These are phyloP conservation scores for Hirtodrosophila histrioides DNA, from an alignment of 2,888 invertebrate species.

Conservation along the genomic window DNA sequence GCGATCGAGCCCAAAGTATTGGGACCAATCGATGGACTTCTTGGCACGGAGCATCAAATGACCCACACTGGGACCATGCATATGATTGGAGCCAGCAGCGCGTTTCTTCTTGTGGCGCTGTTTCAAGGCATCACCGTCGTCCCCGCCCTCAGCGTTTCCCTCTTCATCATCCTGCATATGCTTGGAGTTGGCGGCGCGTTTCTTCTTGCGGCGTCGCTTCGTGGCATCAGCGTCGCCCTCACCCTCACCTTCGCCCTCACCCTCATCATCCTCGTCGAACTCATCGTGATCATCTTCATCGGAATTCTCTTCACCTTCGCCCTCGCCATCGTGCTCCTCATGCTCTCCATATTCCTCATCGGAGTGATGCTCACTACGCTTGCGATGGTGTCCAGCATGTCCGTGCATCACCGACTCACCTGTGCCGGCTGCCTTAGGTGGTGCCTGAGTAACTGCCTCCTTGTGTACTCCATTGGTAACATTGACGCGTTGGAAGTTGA, in stretches of 20 bases:
- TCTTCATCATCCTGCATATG: slow-evolving; percentile 34
- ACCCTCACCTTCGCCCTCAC: slow-evolving; percentile 39
- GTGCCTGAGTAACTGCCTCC: slow-evolving; percentile 20
- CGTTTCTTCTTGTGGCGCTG: slow-evolving; percentile 84
- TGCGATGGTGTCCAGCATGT: slow-evolving; percentile 73
- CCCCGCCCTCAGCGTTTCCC: slow-evolving; percentile 43
- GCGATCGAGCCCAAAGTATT: slow-evolving; percentile 94
- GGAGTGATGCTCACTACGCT: slow-evolving; percentile 79
- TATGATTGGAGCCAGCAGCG: slow-evolving; percentile 54
- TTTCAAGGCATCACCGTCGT: slow-evolving; percentile 79
- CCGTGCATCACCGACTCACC: slow-evolving; percentile 79
- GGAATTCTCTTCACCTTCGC: slow-evolving; percentile 80
- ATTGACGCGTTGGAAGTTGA: slow-evolving; percentile 67
- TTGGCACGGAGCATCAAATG: slow-evolving; percentile 86
- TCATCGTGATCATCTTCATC: slow-evolving; percentile 83
- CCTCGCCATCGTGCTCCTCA: slow-evolving; percentile 71
- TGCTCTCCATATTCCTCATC: slow-evolving; percentile 78
- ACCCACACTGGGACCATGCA: slow-evolving; percentile 60
- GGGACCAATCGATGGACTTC: slow-evolving; percentile 94
- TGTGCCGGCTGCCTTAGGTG: slow-evolving; percentile 36
- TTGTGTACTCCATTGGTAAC: slow-evolving; percentile 41
- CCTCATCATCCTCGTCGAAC: slow-evolving; percentile 76
- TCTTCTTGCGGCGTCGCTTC: slow-evolving; percentile 84
- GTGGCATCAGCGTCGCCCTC: slow-evolving; percentile 70
- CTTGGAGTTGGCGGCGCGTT: slow-evolving; percentile 77